Conservation (phyloP, 2,888 invertebrate genomes). For the Megastigmus dorsalis region DNA sequence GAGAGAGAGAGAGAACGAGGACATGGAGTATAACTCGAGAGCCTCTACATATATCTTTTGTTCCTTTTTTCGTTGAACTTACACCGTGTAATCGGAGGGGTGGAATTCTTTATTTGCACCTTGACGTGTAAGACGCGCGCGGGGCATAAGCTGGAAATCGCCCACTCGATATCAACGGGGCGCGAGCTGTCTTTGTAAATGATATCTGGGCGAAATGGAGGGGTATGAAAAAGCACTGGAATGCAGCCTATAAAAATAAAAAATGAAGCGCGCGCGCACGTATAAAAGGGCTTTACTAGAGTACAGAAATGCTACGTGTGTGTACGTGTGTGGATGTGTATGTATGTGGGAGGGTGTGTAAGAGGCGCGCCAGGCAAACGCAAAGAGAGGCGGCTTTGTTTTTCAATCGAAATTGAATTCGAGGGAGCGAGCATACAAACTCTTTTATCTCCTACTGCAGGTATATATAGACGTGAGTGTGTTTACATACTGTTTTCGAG, state of each 20-base stretch:
- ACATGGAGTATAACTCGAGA: too few relatives aligned
- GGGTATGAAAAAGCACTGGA: slow-evolving; percentile 1
- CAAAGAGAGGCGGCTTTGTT: slow-evolving; percentile 48
- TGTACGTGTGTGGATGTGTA: background rate
- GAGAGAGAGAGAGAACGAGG: background rate
- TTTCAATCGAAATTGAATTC: slow-evolving; percentile 57
- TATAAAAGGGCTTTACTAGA: too few relatives aligned
- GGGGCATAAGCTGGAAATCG: background rate
- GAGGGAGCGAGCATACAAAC: slow-evolving; percentile 40
- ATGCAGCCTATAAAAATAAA: slow-evolving; percentile 41
- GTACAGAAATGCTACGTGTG: background rate
- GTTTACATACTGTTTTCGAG: too few relatives aligned
- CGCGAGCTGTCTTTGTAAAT: slow-evolving; percentile 30
- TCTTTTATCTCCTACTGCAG: background rate
- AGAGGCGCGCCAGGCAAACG: background rate
- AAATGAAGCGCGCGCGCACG: background rate
- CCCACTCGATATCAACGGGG: background rate
- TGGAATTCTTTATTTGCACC: slow-evolving; percentile 22
- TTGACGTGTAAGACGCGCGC: background rate
- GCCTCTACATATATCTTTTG: too few relatives aligned
- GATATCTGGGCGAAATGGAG: slow-evolving; percentile 17
- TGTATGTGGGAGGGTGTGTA: too few relatives aligned
- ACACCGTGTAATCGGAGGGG: slow-evolving; percentile 1
- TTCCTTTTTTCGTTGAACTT: background rate
- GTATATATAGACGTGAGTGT: background rate